Conservation (phyloP, 2,888 invertebrate genomes). For the Leptopilina syphax region DNA sequence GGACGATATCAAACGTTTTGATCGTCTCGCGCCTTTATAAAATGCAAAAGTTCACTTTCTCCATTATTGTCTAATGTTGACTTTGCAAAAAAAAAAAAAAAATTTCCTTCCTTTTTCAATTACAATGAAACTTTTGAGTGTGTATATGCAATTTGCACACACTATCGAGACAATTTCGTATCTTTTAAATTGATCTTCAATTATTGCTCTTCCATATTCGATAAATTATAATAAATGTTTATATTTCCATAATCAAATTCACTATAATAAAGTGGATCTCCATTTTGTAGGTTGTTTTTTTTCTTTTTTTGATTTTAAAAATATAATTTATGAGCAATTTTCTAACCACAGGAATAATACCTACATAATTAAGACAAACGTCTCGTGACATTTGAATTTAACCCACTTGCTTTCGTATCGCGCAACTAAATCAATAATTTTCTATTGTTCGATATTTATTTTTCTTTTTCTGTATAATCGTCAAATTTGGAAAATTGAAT, state of each 20-base stretch:
- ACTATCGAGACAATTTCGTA: too few relatives aligned
- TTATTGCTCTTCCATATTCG: too few relatives aligned
- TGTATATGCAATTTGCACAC: too few relatives aligned
- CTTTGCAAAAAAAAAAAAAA: not conserved
- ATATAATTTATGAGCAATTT: conserved; percentile 1
- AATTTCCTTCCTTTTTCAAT: too few relatives aligned
- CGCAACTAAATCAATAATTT: not conserved
- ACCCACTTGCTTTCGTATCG: not conserved
- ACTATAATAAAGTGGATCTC: not conserved
- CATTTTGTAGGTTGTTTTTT: not conserved
- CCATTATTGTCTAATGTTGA: conserved; percentile 30
- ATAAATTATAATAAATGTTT: too few relatives aligned
- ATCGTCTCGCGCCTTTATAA: conserved; percentile 7
- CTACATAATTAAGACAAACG: not conserved
- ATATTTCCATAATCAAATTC: conserved; percentile 1
- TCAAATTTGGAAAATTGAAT: not conserved
- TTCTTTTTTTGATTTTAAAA: not conserved
- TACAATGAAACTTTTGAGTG: too few relatives aligned
- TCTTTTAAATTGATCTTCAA: too few relatives aligned
- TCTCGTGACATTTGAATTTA: conserved; percentile 22
- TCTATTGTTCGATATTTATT: not conserved
- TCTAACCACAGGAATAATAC: not conserved
- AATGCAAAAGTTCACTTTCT: conserved; percentile 30
- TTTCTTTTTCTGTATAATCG: not conserved
- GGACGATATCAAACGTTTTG: conserved; percentile 30